These are phyloP conservation scores for Corythucha ciliata DNA, from an alignment of 2,888 invertebrate species.

Conservation along the genomic window DNA sequence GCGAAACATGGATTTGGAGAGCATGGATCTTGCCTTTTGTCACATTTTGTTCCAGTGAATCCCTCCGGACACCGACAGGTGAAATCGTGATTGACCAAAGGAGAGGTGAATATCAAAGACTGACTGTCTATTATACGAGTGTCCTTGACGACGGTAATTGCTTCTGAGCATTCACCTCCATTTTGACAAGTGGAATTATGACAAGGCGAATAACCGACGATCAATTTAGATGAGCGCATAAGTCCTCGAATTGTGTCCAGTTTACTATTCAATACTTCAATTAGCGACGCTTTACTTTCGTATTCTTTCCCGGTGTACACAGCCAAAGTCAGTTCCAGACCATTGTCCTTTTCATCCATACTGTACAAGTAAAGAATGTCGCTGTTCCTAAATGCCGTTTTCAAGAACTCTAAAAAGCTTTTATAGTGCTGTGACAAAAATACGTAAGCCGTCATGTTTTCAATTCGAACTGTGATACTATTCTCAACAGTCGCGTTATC, in stretches of 20 bases:
- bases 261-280: conserved; percentile 56
- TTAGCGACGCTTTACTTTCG: conserved; percentile 54
- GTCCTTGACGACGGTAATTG: conserved; percentile 56
- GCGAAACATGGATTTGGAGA: conserved; percentile 78
- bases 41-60: conserved; percentile 72
- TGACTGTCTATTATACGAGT: conserved; percentile 72
- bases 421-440: conserved; percentile 72
- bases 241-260: conserved; percentile 54
- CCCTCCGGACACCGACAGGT: conserved; percentile 73
- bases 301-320: conserved; percentile 50
- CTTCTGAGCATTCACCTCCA: conserved; percentile 65
- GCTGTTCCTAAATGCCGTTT: conserved; percentile 53
- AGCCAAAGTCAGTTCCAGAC: conserved; percentile 63
- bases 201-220: conserved; percentile 72
- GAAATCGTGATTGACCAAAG: conserved; percentile 66
- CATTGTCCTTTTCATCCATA: conserved; percentile 55
- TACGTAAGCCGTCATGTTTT: conserved; percentile 60
- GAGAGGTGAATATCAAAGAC: conserved; percentile 71
- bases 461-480: conserved; percentile 65
- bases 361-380: conserved; percentile 63
- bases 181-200: conserved; percentile 63
- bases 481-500: conserved; percentile 74
- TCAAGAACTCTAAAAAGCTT: conserved; percentile 60
- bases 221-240: conserved; percentile 51
- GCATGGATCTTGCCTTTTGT: conserved; percentile 82